A percentile compares a stretch with the other conserved stretches of the same genome.
Conservation (phyloP, 2,888 invertebrate species). For the Elmis aenea region DNA sequence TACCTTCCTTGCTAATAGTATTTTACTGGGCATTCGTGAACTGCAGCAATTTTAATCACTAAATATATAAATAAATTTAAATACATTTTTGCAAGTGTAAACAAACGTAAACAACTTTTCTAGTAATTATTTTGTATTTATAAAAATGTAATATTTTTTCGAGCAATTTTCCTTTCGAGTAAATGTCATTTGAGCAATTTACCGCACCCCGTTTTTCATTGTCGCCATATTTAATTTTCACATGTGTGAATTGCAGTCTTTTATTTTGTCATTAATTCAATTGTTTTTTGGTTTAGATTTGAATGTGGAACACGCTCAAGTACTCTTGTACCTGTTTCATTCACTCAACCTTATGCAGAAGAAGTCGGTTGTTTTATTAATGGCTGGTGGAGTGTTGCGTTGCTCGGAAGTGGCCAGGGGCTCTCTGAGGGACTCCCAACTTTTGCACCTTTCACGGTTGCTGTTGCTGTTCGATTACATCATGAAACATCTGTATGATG, state of each 20-base stretch:
- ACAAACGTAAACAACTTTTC: no score
- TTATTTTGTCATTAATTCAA: slow-evolving; percentile 32
- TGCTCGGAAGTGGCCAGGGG: slow-evolving; percentile 61
- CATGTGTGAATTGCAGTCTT: not conserved
- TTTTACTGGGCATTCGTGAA: no score
- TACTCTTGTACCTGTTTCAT: slow-evolving; percentile 90
- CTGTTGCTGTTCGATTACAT: slow-evolving; percentile 88
- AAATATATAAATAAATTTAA: no score
- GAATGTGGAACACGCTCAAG: slow-evolving; percentile 93
- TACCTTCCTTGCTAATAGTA: no score
- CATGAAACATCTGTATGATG: slow-evolving; percentile 92
- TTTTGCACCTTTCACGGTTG: slow-evolving; percentile 77
- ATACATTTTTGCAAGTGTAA: no score
- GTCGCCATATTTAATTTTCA: not conserved
- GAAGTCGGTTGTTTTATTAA: slow-evolving; percentile 82
- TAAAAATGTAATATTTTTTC: no score
- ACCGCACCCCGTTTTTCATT: no score
- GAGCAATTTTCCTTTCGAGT: no score
- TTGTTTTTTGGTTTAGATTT: slow-evolving; percentile 56
- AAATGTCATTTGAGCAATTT: no score
- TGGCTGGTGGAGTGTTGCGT: slow-evolving; percentile 68
- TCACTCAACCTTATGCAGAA: slow-evolving; percentile 94
- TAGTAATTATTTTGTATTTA: no score
- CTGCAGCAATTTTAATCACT: no score
- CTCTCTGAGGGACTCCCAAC: slow-evolving; percentile 61